Percentiles rank a stretch among this genome's conserved stretches.
Conservation (phyloP, 2,888 invertebrate species). For the Melieria crassipennis region DNA sequence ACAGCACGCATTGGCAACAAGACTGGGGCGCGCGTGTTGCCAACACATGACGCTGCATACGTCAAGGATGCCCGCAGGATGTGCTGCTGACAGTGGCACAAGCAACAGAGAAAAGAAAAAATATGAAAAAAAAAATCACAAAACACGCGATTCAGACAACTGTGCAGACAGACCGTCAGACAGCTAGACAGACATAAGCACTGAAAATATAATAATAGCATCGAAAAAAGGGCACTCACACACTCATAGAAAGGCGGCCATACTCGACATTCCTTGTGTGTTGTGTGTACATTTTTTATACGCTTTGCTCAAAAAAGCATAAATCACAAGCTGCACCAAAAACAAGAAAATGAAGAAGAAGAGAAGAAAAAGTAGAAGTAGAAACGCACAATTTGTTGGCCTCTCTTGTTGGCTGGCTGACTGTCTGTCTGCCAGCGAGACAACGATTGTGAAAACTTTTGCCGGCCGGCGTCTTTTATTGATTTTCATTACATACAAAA, state of each 20-base stretch:
- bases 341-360: conserved; percentile 16
- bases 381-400: neutral
- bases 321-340: conserved; percentile 13
- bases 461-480: conserved; percentile 27
- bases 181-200: neutral
- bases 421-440: no score
- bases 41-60: conserved; percentile 4
- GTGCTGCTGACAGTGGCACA: conserved; percentile 40
- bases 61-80: neutral
- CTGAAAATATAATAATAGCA: neutral
- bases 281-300: neutral
- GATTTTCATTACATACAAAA: conserved; percentile 28
- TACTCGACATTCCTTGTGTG: no score
- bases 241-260: no score
- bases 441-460: neutral
- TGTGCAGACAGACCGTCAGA: neutral
- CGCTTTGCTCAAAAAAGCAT: conserved; percentile 1
- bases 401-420: no score
- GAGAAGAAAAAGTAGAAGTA: conserved; percentile 8
- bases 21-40: neutral
- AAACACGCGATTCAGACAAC: neutral
- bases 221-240: no score
- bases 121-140: conserved; percentile 6
- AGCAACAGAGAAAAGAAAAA: conserved; percentile 42
- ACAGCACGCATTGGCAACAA: neutral